phyloP scores from a whole-genome alignment of 2,888 invertebrate species.

The Calameuta pallipes region DNA sequence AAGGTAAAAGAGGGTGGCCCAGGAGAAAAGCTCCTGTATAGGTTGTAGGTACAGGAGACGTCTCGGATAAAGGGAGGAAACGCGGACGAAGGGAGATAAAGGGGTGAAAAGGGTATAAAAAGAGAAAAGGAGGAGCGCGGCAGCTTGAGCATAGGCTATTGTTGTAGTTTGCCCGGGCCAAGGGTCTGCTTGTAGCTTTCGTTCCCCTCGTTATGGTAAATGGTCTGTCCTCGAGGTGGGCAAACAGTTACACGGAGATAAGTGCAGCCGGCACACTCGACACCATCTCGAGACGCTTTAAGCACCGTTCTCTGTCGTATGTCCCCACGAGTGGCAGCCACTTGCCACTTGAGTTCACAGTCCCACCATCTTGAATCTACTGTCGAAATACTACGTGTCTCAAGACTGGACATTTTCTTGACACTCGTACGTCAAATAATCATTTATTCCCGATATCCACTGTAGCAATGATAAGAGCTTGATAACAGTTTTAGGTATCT shows the following conservation, averaged over 20 bases:
- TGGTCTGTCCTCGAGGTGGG: conserved; percentile 57
- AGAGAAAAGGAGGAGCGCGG: conserved; percentile 16
- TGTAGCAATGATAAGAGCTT: neutral
- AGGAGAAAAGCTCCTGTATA: conserved; percentile 10
- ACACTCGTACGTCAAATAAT: neutral
- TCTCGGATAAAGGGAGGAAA: neutral
- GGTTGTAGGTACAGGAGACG: neutral
- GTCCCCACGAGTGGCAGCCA: conserved; percentile 23
- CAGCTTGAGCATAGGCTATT: conserved; percentile 30
- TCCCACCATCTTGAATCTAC: neutral
- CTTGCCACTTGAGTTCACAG: conserved; percentile 10
- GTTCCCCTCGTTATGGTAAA: conserved; percentile 62
- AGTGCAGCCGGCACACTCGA: conserved; percentile 48
- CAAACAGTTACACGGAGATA: conserved; percentile 59
- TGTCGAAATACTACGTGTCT: neutral
- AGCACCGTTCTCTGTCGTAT: conserved; percentile 36
- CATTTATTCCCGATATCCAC: neutral
- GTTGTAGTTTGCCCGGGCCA: conserved; percentile 37
- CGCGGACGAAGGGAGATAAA: conserved; percentile 10
- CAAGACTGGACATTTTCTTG: neutral
- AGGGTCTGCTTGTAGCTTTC: conserved; percentile 44
- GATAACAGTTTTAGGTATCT: neutral
- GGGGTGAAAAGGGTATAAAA: conserved; percentile 16
- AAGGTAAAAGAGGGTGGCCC: conserved; percentile 2
- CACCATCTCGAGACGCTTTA: conserved; percentile 56